Percentiles rank a stretch among this genome's conserved stretches.
Conservation (phyloP, 2,113 vertebrate genomes). For the Panthera leo region DNA sequence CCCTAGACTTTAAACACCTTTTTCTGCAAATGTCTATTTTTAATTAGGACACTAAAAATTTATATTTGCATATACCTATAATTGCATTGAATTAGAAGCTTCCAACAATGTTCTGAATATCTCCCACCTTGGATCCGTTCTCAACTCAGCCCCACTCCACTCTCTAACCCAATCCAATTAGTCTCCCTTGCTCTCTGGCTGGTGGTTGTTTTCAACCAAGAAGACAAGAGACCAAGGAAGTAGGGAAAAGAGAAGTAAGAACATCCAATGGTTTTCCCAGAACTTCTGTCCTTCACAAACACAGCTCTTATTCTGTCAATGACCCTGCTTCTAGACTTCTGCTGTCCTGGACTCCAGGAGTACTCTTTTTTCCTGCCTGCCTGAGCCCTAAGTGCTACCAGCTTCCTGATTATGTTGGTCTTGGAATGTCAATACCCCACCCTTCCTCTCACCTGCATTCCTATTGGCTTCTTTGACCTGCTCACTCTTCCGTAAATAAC, state of each 20-base stretch:
- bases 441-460: not conserved
- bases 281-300: not conserved
- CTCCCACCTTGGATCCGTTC: not conserved
- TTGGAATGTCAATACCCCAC: not conserved
- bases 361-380: rapidly evolving
- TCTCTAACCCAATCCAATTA: not conserved
- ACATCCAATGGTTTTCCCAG: not conserved
- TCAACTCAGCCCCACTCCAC: not conserved
- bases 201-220: not conserved
- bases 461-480: not conserved
- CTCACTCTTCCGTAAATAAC: not conserved
- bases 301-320: rapidly evolving
- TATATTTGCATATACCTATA: not conserved
- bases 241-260: not conserved
- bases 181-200: not conserved
- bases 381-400: not conserved
- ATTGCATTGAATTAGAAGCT: not conserved
- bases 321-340: too few relatives aligned
- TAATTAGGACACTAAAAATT: not conserved
- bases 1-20: not conserved
- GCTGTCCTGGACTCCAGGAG: rapidly evolving
- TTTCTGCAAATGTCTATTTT: not conserved
- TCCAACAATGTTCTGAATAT: not conserved
- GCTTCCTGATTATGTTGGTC: not conserved
- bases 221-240: not conserved